These are phyloP conservation scores for Loris lydekkerianus DNA, from an alignment of 2,797 vertebrate species.

Conservation along the genomic window DNA sequence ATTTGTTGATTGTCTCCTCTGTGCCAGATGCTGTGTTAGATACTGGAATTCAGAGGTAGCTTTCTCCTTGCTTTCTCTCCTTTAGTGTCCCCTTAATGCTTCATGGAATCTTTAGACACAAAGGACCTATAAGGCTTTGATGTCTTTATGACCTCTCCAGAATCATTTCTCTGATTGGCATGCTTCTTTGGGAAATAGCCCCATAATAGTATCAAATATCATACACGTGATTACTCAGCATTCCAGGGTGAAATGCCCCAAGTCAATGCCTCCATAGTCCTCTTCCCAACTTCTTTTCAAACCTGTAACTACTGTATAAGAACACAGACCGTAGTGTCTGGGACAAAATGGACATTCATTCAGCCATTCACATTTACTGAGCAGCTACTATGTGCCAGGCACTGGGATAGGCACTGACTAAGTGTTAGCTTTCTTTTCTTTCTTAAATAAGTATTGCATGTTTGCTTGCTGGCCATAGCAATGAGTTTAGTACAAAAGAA, in stretches of 20 bases:
- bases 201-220: background rate
- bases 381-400: background rate
- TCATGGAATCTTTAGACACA: background rate
- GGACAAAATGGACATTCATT: background rate
- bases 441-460: background rate
- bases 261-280: background rate
- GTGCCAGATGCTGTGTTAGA: background rate
- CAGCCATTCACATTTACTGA: background rate
- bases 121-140: background rate
- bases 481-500: background rate
- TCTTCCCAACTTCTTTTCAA: constrained; percentile 25
- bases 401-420: background rate
- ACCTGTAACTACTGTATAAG: background rate
- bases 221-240: constrained; percentile 15
- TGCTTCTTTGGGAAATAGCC: constrained; percentile 12
- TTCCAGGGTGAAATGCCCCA: background rate
- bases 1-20: background rate
- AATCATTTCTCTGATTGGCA: background rate
- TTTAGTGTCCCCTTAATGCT: background rate
- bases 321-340: background rate
- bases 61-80: background rate
- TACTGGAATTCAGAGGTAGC: background rate
- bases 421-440: background rate
- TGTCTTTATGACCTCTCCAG: background rate
- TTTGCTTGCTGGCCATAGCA: background rate